Evolutionary conservation across 2,113 vertebrate species (phyloP).

Genomic region (Pteropus alecto): DNA sequence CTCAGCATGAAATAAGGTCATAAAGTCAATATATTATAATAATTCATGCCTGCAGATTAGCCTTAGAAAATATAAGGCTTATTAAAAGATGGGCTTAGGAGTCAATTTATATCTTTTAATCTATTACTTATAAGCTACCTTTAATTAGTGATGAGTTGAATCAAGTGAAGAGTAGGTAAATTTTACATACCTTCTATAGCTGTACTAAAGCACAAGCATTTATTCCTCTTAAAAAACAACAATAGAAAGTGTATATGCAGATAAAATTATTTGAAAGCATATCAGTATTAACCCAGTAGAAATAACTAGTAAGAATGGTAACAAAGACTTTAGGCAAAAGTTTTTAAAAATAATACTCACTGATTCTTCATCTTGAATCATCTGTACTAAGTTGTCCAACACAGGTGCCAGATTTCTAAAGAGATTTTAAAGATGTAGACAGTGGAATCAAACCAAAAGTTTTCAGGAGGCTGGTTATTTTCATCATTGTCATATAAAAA

Average conservation of each 20-base stretch:
- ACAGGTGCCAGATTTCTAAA: constrained; percentile 95
- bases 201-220: not conserved
- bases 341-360: constrained; percentile 85
- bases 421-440: constrained; percentile 76
- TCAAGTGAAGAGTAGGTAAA: not conserved
- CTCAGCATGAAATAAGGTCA: not conserved
- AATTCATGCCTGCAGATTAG: not conserved
- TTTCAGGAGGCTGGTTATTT: constrained; percentile 58
- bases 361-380: constrained; percentile 99
- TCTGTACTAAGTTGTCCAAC: constrained; percentile 96
- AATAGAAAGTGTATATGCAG: not conserved
- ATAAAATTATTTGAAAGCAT: not conserved
- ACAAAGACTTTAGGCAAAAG: constrained; percentile 22
- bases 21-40: not conserved
- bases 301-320: not conserved
- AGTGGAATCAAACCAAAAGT: constrained; percentile 74
- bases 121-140: not conserved
- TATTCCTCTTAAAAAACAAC: not conserved
- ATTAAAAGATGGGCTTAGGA: not conserved
- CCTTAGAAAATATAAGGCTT: not conserved
- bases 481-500: constrained; percentile 66
- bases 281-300: not conserved
- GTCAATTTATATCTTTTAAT: not conserved
- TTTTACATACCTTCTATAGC: not conserved
- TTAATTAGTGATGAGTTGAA: not conserved